A percentile compares a stretch with the other conserved stretches of the same genome.
Conservation (phyloP, 2,113 vertebrate species). For the Budorcas taxicolor region DNA sequence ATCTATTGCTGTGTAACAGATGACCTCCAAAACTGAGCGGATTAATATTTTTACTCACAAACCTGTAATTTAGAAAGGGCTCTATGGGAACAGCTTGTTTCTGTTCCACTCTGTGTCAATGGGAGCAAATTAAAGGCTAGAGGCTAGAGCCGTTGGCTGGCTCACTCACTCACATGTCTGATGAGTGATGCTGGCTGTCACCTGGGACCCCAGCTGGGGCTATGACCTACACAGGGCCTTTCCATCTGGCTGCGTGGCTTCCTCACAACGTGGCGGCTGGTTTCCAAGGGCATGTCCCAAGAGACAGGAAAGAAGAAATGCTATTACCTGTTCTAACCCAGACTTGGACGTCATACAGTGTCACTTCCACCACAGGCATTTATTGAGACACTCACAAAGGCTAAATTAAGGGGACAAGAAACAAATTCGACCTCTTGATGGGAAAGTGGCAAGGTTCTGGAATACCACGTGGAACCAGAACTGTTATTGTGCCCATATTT, state of each 20-base stretch:
- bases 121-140: not conserved
- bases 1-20: not conserved
- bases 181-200: not conserved
- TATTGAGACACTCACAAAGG: not conserved
- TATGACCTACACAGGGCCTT: not conserved
- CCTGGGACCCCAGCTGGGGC: not conserved
- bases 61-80: not conserved
- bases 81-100: not conserved
- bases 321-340: not conserved
- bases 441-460: not conserved
- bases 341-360: not conserved
- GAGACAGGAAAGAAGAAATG: not conserved
- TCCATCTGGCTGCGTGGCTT: not conserved
- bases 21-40: not conserved
- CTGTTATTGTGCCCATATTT: not conserved
- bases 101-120: not conserved
- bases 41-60: not conserved
- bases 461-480: not conserved
- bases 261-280: not conserved
- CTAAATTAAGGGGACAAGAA: not conserved
- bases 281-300: not conserved
- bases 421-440: not conserved
- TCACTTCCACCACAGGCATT: not conserved
- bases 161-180: not conserved
- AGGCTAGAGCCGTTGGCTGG: not conserved